phyloP scores from a whole-genome alignment of 2,797 vertebrate genomes.

The Tachyglossus aculeatus region DNA sequence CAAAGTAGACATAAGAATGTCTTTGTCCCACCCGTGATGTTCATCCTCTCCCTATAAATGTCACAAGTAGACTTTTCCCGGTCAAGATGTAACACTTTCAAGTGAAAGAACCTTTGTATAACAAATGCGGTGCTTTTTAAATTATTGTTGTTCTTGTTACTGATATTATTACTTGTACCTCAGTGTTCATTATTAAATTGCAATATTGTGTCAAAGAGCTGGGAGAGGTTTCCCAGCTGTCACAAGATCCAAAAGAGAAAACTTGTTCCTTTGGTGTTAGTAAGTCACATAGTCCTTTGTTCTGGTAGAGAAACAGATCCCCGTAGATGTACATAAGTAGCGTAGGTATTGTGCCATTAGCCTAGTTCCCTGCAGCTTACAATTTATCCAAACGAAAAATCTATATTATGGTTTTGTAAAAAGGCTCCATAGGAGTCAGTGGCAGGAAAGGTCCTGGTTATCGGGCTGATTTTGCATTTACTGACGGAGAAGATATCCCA shows the following conservation, averaged over 20 bases:
- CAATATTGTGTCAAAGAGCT: slow-evolving; percentile 55
- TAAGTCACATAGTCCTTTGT: slow-evolving; percentile 70
- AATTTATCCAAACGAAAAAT: slow-evolving; percentile 64
- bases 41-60: neutral
- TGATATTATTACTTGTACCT: slow-evolving; percentile 21
- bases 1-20: neutral
- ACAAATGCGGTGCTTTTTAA: slow-evolving; percentile 73
- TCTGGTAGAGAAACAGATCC: slow-evolving; percentile 66
- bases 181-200: slow-evolving; percentile 43
- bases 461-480: slow-evolving; percentile 76
- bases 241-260: slow-evolving; percentile 62
- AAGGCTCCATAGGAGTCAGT: slow-evolving; percentile 68
- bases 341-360: slow-evolving; percentile 71
- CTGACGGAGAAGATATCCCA: slow-evolving; percentile 76
- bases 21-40: neutral
- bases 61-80: slow-evolving; percentile 63
- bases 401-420: slow-evolving; percentile 65
- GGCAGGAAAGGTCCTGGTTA: slow-evolving; percentile 71
- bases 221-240: slow-evolving; percentile 57
- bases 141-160: slow-evolving; percentile 48
- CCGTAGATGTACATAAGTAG: slow-evolving; percentile 69
- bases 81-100: slow-evolving; percentile 73
- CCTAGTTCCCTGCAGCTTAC: slow-evolving; percentile 74
- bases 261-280: slow-evolving; percentile 71
- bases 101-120: slow-evolving; percentile 65